Percentiles rank a stretch among this genome's conserved stretches.
phyloP scores from a whole-genome alignment of 1,140 invertebrate genomes.

The Zaprionus lachaisei region DNA sequence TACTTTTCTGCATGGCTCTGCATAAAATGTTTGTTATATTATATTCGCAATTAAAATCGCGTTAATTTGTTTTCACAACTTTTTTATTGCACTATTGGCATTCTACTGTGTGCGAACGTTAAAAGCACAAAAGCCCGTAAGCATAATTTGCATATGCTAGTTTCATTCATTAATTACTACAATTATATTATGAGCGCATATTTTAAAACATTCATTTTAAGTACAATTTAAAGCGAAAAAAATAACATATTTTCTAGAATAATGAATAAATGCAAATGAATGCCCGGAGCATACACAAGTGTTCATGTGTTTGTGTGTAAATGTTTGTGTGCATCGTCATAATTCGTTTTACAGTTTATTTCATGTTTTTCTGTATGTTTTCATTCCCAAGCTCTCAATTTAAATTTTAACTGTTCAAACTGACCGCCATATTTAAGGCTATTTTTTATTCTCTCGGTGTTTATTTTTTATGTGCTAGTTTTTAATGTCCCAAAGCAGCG shows the following conservation, averaged over 20 bases:
- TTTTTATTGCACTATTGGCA: conserved; percentile 19
- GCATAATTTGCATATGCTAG: conserved; percentile 52
- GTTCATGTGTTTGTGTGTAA: conserved; percentile 23
- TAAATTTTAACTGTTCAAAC: conserved; percentile 45
- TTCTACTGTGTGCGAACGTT: conserved; percentile 1
- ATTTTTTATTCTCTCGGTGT: conserved; percentile 38
- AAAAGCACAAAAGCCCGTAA: conserved; percentile 13
- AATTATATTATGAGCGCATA: conserved; percentile 58
- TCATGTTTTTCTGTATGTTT: conserved; percentile 28
- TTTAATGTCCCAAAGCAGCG: conserved; percentile 60
- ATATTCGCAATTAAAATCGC: conserved; percentile 56
- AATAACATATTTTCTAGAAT: conserved; percentile 32
- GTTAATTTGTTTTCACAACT: conserved; percentile 66
- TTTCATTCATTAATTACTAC: conserved; percentile 73
- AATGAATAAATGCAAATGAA: conserved; percentile 42
- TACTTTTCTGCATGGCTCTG: conserved; percentile 13
- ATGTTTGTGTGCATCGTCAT: conserved; percentile 10
- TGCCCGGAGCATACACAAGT: conserved; percentile 19
- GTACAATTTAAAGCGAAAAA: conserved; percentile 42
- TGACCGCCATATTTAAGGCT: conserved; percentile 48
- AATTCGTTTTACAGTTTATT: conserved; percentile 44
- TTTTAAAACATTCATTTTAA: conserved; percentile 26
- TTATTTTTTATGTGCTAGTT: conserved; percentile 46
- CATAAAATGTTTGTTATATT: conserved; percentile 23
- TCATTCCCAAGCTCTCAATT: conserved; percentile 44